Conservation (phyloP, 2,797 vertebrate genomes). For the Amphiprion clarkii region DNA sequence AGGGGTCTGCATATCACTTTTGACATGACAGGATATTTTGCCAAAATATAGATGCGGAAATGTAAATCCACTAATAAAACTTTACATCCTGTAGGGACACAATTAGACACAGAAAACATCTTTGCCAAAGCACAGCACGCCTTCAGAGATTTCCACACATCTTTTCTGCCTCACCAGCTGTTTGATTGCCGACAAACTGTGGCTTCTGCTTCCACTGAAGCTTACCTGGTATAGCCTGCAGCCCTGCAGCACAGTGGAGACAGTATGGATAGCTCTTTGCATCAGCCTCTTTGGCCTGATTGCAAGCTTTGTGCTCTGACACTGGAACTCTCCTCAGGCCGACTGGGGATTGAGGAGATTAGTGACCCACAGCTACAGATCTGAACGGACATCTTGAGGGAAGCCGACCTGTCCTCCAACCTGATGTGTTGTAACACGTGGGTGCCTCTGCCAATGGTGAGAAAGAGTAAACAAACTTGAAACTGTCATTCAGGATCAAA, state of each 20-base stretch:
- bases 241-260: conserved; percentile 3
- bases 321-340: conserved; percentile 22
- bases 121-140: not conserved
- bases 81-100: conserved; percentile 21
- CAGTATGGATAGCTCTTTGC: conserved; percentile 6
- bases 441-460: conserved; percentile 7
- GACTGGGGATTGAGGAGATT: conserved; percentile 44
- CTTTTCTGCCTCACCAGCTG: not conserved
- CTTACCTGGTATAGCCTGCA: conserved; percentile 23
- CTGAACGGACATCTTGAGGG: conserved; percentile 27
- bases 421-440: conserved; percentile 44
- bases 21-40: conserved; percentile 58
- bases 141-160: conserved; percentile 4
- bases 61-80: conserved; percentile 45
- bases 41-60: conserved; percentile 59
- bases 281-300: conserved; percentile 15
- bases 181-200: conserved; percentile 29
- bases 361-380: conserved; percentile 52
- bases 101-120: conserved; percentile 6
- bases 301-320: conserved; percentile 40
- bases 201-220: conserved; percentile 18
- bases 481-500: conserved; percentile 64
- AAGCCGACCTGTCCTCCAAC: conserved; percentile 34
- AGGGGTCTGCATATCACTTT: conserved; percentile 52
- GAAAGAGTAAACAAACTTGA: conserved; percentile 57